phyloP scores from a whole-genome alignment of 2,888 invertebrate species.

The Itoplectis maculator region DNA sequence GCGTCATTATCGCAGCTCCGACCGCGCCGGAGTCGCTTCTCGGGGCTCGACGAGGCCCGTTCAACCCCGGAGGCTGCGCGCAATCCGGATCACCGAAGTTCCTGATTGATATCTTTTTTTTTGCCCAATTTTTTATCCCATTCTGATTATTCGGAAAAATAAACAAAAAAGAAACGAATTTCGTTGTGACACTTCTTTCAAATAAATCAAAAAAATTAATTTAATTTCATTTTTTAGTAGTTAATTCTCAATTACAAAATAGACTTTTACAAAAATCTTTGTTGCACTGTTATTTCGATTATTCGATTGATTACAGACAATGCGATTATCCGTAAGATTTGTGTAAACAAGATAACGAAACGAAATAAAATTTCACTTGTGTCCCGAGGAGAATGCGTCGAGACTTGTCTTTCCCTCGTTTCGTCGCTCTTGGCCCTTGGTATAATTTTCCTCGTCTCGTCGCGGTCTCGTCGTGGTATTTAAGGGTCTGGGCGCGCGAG shows the following conservation, averaged over 20 bases:
- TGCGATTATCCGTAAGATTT: neutral
- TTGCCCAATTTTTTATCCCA: too few relatives aligned
- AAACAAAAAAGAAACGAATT: too few relatives aligned
- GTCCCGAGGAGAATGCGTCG: slow-evolving; percentile 3
- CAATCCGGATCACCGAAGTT: too few relatives aligned
- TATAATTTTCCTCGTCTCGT: slow-evolving; percentile 46
- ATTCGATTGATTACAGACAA: neutral
- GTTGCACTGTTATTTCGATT: neutral
- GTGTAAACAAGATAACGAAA: neutral
- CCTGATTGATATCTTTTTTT: too few relatives aligned
- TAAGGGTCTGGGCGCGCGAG: slow-evolving; percentile 27
- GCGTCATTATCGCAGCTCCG: slow-evolving; percentile 6
- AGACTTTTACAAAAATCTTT: too few relatives aligned
- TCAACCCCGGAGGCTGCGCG: neutral
- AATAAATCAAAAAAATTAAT: too few relatives aligned
- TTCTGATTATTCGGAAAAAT: too few relatives aligned
- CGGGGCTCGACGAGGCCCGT: neutral
- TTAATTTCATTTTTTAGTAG: too few relatives aligned
- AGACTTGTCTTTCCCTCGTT: slow-evolving; percentile 31
- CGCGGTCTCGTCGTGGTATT: slow-evolving; percentile 38
- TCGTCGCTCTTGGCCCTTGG: slow-evolving; percentile 6
- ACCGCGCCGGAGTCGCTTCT: neutral
- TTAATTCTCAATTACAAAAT: too few relatives aligned
- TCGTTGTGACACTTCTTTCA: too few relatives aligned
- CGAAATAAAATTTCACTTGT: neutral